Evolutionary conservation across 1,140 invertebrate species (phyloP), one percentile per base, ranked within the genome.

Genomic region (Hypsibius dujardini): DNA sequence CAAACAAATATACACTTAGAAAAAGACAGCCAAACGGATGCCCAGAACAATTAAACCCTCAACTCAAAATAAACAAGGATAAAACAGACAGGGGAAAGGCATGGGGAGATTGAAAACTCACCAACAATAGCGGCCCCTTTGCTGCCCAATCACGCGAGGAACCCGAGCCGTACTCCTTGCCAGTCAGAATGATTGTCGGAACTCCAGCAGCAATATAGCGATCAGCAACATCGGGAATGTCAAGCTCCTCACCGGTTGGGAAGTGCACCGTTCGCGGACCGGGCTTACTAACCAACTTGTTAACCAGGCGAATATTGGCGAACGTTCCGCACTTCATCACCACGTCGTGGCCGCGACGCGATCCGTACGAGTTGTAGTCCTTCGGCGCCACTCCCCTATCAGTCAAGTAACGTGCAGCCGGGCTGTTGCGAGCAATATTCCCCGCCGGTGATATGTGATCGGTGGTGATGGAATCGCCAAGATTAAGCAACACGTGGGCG

Each of bases 361-460:
- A 91, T 0, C 95, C 95, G 80, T 98, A 98, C 0, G 94, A 97
- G 81, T 98, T 98, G 79, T 97, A 98, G 76, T 98, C 92, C 74
- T 87, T 85, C 0, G 93, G 90, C 0, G 88, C 90, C 1, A 98
- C 79, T 1, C 89, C 62, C 3, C 62, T 12, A 12, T 67, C 72
- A 46, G 75, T 76, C 12, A 83, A 75, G 81, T 90, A 96, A 76
- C 90, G 84, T 0, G 94, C 94, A 2, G 95, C 94, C 0, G 94
- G 87, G 72, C 90, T 95, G 79, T 89, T 95, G 46, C 94, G 82
- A 1, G 93, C 89, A 77, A 98, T 98, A 47, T 91, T 94, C 7
- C 95, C 95, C 71, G 95, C 95, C 1, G 95, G 95, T 47, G 92
- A 95, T 71, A 98, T 98, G 79, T 98, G 95, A 82, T 98, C 95